These are phyloP conservation scores for Balaenoptera acutorostrata DNA, from an alignment of 2,113 vertebrate species.

Conservation along the genomic window DNA sequence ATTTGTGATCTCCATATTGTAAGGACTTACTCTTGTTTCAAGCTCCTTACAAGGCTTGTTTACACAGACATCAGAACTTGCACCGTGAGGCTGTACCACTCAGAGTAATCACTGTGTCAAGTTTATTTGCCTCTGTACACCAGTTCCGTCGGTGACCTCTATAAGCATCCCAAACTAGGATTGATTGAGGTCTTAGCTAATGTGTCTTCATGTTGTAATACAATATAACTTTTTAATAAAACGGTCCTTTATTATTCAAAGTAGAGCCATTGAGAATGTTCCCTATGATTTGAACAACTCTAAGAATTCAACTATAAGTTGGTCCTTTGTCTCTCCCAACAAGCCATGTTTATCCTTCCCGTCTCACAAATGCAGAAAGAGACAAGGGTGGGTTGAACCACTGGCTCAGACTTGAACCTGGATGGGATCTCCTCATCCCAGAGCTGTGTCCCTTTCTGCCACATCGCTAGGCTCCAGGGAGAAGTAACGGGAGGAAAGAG, in stretches of 20 bases:
- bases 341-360: fast-evolving
- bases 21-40: not conserved
- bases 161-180: not conserved
- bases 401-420: not conserved
- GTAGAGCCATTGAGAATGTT: not conserved
- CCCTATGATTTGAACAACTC: not conserved
- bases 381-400: fast-evolving
- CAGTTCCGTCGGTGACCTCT: too few species aligned
- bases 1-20: not conserved
- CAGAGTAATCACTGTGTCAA: not conserved
- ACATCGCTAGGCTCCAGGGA: not conserved
- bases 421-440: not conserved
- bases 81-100: not conserved
- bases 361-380: not conserved
- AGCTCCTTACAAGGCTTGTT: not conserved
- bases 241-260: not conserved
- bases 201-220: not conserved
- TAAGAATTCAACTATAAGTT: not conserved
- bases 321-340: not conserved
- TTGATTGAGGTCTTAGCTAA: not conserved
- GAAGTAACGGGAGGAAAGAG: not conserved
- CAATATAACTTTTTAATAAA: not conserved
- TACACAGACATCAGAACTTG: not conserved
- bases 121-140: not conserved
- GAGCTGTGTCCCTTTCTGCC: fast-evolving